Conservation (phyloP, 2,113 vertebrate genomes). For the Motacilla alba region DNA sequence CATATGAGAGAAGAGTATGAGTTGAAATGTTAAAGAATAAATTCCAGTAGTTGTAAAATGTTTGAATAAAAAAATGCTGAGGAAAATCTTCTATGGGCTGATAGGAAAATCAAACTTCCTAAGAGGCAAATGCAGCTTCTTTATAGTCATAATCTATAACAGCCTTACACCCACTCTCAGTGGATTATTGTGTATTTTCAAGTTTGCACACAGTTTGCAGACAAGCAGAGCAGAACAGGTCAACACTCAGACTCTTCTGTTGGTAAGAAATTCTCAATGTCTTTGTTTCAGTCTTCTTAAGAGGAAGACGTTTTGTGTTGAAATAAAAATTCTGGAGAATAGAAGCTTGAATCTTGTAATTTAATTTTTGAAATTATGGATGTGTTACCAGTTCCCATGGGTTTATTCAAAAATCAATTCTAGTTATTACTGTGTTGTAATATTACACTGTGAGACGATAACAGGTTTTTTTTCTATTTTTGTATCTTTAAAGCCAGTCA, state of each 20-base stretch:
- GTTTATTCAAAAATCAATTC: not conserved
- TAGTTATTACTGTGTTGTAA: not conserved
- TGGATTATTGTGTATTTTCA: not conserved
- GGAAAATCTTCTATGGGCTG: not conserved
- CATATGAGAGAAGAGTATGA: not conserved
- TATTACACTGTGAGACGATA: not conserved
- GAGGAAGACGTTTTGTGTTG: not conserved
- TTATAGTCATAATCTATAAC: not conserved
- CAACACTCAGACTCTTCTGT: not conserved
- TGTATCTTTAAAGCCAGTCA: not conserved
- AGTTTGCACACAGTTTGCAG: not conserved
- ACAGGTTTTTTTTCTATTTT: not conserved
- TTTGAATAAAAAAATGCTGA: not conserved
- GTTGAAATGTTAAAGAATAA: not conserved
- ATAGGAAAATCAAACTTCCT: not conserved
- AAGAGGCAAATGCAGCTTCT: not conserved
- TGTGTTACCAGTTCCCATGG: not conserved
- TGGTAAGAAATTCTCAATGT: not conserved
- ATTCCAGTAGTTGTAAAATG: not conserved
- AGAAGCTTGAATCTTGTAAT: not conserved
- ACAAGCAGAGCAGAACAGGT: not conserved
- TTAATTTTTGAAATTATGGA: not conserved
- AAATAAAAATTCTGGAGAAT: not conserved
- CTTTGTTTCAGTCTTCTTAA: not conserved
- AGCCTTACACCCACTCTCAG: not conserved